Evolutionary conservation across 53 echinoderm and acorn worm species (phyloP), one percentile per base, ranked within the genome.

Genomic region (Holothuria leucospilota): DNA sequence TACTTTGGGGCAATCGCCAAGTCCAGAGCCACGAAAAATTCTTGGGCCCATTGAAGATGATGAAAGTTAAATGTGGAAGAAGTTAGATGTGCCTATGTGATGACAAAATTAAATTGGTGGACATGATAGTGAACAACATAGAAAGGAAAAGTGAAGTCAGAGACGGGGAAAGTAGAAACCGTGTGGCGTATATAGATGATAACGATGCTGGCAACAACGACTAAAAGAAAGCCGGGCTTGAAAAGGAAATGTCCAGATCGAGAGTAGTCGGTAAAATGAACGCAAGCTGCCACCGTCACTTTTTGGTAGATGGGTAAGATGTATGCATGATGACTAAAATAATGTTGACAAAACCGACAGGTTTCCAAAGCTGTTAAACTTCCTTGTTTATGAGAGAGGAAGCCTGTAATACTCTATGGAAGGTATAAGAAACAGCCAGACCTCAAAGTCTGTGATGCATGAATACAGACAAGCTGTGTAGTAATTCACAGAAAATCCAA

Each of bases 251-350:
- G 28, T 85, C 90, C 2, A 89, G 85, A 16, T 59, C 90, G 9
- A 75, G 89, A 60, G 89, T 89, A 15, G 85, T 85, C 26, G 89
- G 89, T 3, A 84, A 89, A 23, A 71, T 23, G 90, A 89, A 65
- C 56, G 68, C 12, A 72, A 64, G 21, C 20, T 89, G 28, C 89
- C 89, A 46, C 74, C 88, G 16, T 68, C 29, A 60, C 5, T 82
- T 4, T 38, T 38, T 20, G n/a, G 28, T 20, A 63, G 64, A 53
- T 82, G 82, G 82, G 62, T 61, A 7, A 29, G 82, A 16, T 82
- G 63, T 24, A 53, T 82, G 88, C 51, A 88, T 69, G 88, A 88
- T 49, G 66, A 29, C 16, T 56, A 60, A 59, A 46, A 40, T 52
- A 82, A 68, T 6, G 58, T 88, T 24, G 82, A 88, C 24, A 46